phyloP scores from a whole-genome alignment of 2,797 vertebrate species.

The Podargus strigoides region DNA sequence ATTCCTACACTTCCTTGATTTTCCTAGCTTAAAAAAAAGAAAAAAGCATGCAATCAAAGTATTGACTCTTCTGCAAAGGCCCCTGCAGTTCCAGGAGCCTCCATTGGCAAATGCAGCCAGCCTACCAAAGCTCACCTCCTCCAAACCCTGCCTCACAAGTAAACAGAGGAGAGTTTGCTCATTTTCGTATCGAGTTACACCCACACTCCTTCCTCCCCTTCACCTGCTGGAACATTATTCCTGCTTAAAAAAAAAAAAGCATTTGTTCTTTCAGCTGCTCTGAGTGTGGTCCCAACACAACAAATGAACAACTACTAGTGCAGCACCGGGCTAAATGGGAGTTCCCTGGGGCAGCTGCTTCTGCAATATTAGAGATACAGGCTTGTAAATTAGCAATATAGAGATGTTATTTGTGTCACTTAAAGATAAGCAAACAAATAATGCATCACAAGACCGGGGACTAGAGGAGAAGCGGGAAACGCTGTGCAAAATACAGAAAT shows the following conservation, averaged over 20 bases:
- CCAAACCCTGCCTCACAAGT: constrained; percentile 68
- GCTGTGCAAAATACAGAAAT: background rate
- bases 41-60: background rate
- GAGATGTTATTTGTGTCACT: fast-evolving
- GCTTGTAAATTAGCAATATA: fast-evolving
- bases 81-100: constrained; percentile 3
- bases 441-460: background rate
- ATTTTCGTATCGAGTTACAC: constrained; percentile 49
- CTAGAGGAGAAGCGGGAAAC: background rate
- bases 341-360: background rate
- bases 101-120: constrained; percentile 1
- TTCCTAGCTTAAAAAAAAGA: background rate
- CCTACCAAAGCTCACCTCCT: background rate
- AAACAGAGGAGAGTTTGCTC: constrained; percentile 64
- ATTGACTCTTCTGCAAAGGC: background rate
- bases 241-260: background rate
- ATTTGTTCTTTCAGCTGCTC: background rate
- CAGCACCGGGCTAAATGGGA: fast-evolving
- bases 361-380: fast-evolving
- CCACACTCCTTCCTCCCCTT: background rate
- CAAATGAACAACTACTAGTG: background rate
- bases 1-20: background rate
- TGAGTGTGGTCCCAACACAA: background rate
- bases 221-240: background rate
- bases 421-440: background rate